Evolutionary conservation across 2,797 vertebrate species (phyloP), one percentile per base, ranked within the genome.

Genomic region (Micrastur ruficollis): DNA sequence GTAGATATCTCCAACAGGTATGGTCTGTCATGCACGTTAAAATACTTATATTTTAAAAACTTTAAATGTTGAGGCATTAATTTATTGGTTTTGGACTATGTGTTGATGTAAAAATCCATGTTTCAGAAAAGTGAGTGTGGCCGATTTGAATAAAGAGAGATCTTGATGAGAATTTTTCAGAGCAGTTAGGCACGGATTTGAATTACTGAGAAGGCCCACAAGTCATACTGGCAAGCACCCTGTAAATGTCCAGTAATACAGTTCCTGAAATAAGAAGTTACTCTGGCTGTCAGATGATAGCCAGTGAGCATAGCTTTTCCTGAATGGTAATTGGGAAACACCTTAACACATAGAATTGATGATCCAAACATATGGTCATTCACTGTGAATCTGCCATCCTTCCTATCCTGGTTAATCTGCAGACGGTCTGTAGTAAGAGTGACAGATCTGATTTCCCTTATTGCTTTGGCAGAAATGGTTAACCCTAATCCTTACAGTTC

Each of bases 1-100:
- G 95, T 98, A 50, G 97, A 98, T 78, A 96, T 62, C 50, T 98
- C 98, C 91, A 98, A 98, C 98, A 99, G 99, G 99, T 99, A 95
- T 97, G 95, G 32, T 76, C 38, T 73, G 12, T 67, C 49, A 53
- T 84, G 18, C 56, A 78, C 15, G 13, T 73, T 91, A 46, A 76
- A 93, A 76, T 72, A 78, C 19, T 65, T 94, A 16, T 0, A 8
- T 58, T 42, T 81, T 67, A 2, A 80, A 92, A 59, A 27, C 29
- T 61, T 72, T 1, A 31, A 49, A 18, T 3, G 0, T 40, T 71
- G 36, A 59, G 67, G 15, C 15, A 1, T 71, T 46, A 16, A 44
- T 72, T 20, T 74, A 29, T n/a, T 59, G 8, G 6, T 7, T 86
- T 76, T 34, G 26, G 58, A 42, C 31, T 85, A 16, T 42, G 11